A percentile compares a stretch with the other conserved stretches of the same genome.
phyloP scores from a whole-genome alignment of 2,113 vertebrate species.

The Delphinapterus leucas region DNA sequence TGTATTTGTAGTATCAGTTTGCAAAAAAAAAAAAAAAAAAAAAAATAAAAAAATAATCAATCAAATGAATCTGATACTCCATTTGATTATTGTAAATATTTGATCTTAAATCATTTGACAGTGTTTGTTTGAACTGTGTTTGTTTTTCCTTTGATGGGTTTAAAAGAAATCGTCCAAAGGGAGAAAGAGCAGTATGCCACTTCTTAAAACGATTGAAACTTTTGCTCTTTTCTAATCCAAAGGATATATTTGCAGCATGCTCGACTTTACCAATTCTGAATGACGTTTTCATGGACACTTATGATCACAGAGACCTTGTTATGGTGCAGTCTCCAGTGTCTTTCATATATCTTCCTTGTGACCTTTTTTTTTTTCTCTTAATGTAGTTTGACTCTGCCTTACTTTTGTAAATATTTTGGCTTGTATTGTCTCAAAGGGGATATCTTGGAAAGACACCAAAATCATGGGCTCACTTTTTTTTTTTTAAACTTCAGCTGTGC shows the following conservation, averaged over 20 bases:
- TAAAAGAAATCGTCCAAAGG: slow-evolving; percentile 78
- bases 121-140: slow-evolving; percentile 69
- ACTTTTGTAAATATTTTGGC: slow-evolving; percentile 85
- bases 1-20: slow-evolving; percentile 88
- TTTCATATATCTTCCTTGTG: slow-evolving; percentile 70
- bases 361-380: slow-evolving; percentile 33
- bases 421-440: slow-evolving; percentile 74
- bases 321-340: slow-evolving; percentile 69
- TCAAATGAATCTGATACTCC: slow-evolving; percentile 62
- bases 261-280: slow-evolving; percentile 74
- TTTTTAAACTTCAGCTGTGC: slow-evolving; percentile 80
- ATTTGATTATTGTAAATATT: slow-evolving; percentile 85
- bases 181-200: slow-evolving; percentile 67
- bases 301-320: slow-evolving; percentile 71
- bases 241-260: slow-evolving; percentile 82
- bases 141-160: slow-evolving; percentile 82
- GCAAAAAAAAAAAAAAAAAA: slow-evolving; percentile 49
- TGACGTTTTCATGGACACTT: slow-evolving; percentile 67
- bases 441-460: slow-evolving; percentile 79
- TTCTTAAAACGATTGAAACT: slow-evolving; percentile 57
- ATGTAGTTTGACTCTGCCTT: slow-evolving; percentile 81
- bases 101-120: slow-evolving; percentile 76
- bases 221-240: slow-evolving; percentile 76
- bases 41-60: background rate
- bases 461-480: slow-evolving; percentile 79